Percentiles rank a stretch among this genome's conserved stretches.
Conservation (phyloP, 1,140 invertebrate genomes). For the Heliothis subflexa region DNA sequence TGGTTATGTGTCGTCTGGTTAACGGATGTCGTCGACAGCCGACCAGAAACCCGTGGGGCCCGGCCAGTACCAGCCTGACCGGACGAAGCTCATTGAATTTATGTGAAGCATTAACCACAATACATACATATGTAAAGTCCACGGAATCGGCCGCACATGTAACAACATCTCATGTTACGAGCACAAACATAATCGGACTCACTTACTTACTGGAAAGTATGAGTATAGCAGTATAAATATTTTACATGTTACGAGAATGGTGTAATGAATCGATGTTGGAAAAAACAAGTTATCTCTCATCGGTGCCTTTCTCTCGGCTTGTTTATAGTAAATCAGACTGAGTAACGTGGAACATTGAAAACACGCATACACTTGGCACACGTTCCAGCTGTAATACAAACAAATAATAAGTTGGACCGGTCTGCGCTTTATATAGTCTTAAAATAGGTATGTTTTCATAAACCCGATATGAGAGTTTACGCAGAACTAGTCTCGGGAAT, state of each 20-base stretch:
- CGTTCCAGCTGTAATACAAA: constrained; percentile 76
- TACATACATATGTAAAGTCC: constrained; percentile 36
- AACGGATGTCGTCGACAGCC: constrained; percentile 56
- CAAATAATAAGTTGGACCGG: constrained; percentile 76
- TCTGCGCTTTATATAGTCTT: constrained; percentile 75
- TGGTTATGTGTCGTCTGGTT: constrained; percentile 50
- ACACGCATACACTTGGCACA: constrained; percentile 76
- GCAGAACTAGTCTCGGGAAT: constrained; percentile 80
- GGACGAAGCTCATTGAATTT: constrained; percentile 60
- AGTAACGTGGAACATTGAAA: constrained; percentile 72
- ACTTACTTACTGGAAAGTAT: constrained; percentile 46
- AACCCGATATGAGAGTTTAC: constrained; percentile 82
- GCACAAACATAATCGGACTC: constrained; percentile 52
- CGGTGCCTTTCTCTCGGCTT: constrained; percentile 54
- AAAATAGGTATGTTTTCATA: constrained; percentile 84
- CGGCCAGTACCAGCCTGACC: constrained; percentile 49
- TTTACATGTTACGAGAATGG: constrained; percentile 50
- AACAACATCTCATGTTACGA: constrained; percentile 55
- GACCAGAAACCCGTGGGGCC: constrained; percentile 43
- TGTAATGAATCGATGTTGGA: constrained; percentile 46
- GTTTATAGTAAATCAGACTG: constrained; percentile 73
- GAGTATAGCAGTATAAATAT: constrained; percentile 52
- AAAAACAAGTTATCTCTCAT: constrained; percentile 60
- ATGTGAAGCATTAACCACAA: constrained; percentile 58
- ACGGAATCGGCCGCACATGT: constrained; percentile 51